Evolutionary conservation across 2,113 vertebrate species (phyloP).

Genomic region (Serilophus lunatus): DNA sequence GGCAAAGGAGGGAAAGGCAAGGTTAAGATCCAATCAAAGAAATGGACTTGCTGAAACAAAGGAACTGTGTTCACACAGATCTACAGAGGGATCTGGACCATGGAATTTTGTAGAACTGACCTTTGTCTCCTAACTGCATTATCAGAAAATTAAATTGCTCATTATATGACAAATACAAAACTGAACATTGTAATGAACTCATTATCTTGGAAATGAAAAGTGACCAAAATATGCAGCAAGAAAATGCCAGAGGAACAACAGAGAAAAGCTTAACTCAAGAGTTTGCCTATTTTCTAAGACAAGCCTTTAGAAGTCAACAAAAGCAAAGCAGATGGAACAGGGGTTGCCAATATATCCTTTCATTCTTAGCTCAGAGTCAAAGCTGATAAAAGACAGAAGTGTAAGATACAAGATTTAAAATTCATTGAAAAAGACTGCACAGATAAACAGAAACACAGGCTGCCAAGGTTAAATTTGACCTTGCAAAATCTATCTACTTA

Average conservation of each 20-base stretch:
- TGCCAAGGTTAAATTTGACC: neutral
- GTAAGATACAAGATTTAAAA: neutral
- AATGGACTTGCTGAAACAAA: neutral
- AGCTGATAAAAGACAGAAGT: neutral
- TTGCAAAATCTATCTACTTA: neutral
- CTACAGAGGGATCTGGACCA: neutral
- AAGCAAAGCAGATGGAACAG: neutral
- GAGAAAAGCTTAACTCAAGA: neutral
- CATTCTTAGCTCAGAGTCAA: neutral
- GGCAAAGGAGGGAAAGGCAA: neutral
- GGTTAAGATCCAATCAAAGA: neutral
- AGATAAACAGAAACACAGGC: neutral
- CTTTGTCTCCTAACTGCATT: neutral
- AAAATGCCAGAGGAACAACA: neutral
- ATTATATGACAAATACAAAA: neutral
- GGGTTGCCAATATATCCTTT: neutral
- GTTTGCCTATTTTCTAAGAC: neutral
- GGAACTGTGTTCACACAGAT: neutral
- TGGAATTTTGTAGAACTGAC: neutral
- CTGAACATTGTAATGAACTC: neutral
- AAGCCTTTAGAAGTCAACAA: neutral
- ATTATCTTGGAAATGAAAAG: neutral
- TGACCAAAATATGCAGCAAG: neutral
- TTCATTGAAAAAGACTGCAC: neutral
- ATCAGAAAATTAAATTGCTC: neutral